phyloP scores from a whole-genome alignment of 2,888 invertebrate genomes.

The Dicranocentrus wangi region DNA sequence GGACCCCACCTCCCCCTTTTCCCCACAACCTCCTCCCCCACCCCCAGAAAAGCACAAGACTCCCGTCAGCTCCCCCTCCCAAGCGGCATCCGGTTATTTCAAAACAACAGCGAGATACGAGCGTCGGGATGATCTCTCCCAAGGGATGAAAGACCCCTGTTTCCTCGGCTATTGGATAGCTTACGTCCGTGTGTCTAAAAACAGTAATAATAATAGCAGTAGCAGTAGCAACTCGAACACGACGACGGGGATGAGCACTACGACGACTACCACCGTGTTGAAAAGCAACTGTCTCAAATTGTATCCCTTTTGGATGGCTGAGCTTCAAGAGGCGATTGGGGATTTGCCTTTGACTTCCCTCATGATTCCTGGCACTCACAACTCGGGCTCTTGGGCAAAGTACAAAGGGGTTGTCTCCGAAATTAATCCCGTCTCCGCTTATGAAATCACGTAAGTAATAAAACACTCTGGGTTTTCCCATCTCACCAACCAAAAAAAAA shows the following conservation, averaged over 20 bases:
- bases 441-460: conserved; percentile 56
- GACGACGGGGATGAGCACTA: background rate
- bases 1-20: conserved; percentile 38
- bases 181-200: conserved; percentile 17
- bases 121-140: conserved; percentile 9
- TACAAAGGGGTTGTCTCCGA: conserved; percentile 50
- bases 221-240: conserved; percentile 10
- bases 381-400: conserved; percentile 78
- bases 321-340: conserved; percentile 75
- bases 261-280: conserved; percentile 28
- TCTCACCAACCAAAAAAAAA: background rate
- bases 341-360: conserved; percentile 79
- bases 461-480: background rate
- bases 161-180: conserved; percentile 48
- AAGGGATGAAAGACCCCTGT: conserved; percentile 38
- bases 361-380: conserved; percentile 83
- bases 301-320: conserved; percentile 62
- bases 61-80: conserved; percentile 15
- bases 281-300: conserved; percentile 82
- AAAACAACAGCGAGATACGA: conserved; percentile 49
- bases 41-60: conserved; percentile 42
- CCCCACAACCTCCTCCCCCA: conserved; percentile 45
- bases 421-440: conserved; percentile 55
- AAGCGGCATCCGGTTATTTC: conserved; percentile 43
- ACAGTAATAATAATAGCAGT: conserved; percentile 13